Percentiles rank a stretch among this genome's conserved stretches.
phyloP scores from a whole-genome alignment of 2,888 invertebrate species.

The Diloba caeruleocephala region DNA sequence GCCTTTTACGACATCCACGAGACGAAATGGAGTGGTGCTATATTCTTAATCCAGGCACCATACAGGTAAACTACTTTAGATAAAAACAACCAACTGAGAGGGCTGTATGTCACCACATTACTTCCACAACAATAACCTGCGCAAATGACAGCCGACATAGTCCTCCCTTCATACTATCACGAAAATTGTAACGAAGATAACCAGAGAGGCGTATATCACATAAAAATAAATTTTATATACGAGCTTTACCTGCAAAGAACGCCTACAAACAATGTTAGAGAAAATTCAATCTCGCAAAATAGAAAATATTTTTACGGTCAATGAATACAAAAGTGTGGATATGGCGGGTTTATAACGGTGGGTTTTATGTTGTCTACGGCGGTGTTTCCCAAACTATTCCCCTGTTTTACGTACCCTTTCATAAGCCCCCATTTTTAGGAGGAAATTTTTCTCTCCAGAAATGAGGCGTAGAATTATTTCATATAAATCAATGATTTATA shows the following conservation, averaged over 20 bases:
- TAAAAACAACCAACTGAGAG: too few relatives aligned
- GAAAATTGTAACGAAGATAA: conserved; percentile 58
- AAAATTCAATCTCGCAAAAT: conserved; percentile 86
- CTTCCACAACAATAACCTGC: conserved; percentile 4
- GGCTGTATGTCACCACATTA: conserved; percentile 3
- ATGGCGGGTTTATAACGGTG: conserved; percentile 61
- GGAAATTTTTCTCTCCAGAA: conserved; percentile 21
- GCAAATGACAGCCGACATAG: conserved; percentile 48
- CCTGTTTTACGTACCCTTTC: conserved; percentile 29
- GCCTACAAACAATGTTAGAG: conserved; percentile 83
- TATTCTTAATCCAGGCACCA: too few relatives aligned
- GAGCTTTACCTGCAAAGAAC: conserved; percentile 71
- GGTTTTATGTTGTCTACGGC: conserved; percentile 67
- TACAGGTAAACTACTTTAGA: too few relatives aligned
- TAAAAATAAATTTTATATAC: conserved; percentile 74
- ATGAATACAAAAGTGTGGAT: conserved; percentile 85
- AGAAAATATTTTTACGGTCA: conserved; percentile 87
- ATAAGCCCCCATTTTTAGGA: conserved; percentile 20
- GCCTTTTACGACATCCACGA: too few relatives aligned
- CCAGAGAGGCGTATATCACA: conserved; percentile 58
- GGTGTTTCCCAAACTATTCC: conserved; percentile 50
- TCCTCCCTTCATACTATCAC: conserved; percentile 56
- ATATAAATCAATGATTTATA: conserved; percentile 21
- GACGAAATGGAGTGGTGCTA: too few relatives aligned
- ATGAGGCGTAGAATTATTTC: conserved; percentile 21